These are phyloP conservation scores for Papio anubis DNA, from an alignment of 2,113 vertebrate genomes.

Conservation along the genomic window DNA sequence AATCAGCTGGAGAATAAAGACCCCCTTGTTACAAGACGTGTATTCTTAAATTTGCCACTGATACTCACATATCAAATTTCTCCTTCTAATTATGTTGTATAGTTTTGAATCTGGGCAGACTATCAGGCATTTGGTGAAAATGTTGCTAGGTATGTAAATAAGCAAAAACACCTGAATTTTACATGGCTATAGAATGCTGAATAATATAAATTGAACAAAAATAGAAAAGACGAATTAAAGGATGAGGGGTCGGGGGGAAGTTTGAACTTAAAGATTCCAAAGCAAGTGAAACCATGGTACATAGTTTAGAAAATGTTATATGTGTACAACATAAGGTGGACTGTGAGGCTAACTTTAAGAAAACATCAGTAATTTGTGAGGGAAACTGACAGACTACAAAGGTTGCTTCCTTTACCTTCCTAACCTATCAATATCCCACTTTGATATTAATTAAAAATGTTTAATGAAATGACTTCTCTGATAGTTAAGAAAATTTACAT, in stretches of 20 bases:
- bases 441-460: neutral
- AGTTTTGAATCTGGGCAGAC: neutral
- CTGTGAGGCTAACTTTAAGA: neutral
- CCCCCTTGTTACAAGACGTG: neutral
- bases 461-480: neutral
- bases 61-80: neutral
- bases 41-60: neutral
- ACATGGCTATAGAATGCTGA: neutral
- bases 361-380: neutral
- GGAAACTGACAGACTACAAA: neutral
- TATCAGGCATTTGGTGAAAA: neutral
- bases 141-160: neutral
- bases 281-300: neutral
- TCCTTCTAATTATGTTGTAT: neutral
- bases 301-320: neutral
- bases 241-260: accelerated
- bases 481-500: neutral
- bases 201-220: neutral
- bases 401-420: neutral
- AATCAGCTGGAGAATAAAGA: neutral
- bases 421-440: neutral
- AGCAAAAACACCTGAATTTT: neutral
- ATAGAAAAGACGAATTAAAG: neutral
- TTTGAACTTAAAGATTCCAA: neutral
- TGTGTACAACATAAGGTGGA: neutral